These are phyloP conservation scores for Drosophila melanica DNA, from an alignment of 1,140 invertebrate genomes.

Conservation along the genomic window DNA sequence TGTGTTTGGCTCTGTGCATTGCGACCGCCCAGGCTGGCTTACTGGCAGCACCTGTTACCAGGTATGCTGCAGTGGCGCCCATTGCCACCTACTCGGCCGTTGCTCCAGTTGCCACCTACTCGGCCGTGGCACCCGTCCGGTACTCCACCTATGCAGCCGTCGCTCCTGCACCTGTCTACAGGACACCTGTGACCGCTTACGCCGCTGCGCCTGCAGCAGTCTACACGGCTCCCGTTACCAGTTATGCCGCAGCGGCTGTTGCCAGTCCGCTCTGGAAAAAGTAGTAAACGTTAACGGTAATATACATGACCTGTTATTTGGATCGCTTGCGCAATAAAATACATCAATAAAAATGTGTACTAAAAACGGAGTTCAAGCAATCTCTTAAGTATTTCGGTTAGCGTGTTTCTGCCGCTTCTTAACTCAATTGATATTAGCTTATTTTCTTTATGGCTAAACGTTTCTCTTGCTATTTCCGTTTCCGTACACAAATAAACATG, in stretches of 20 bases:
- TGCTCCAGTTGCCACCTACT: conserved; percentile 26
- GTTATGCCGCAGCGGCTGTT: conserved; percentile 2
- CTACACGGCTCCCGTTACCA: conserved; percentile 12
- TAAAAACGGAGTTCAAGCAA: background rate
- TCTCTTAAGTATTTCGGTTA: conserved; percentile 40
- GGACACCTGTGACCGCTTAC: conserved; percentile 27
- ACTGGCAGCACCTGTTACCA: conserved; percentile 24
- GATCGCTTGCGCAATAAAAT: conserved; percentile 11
- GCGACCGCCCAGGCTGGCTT: conserved; percentile 17
- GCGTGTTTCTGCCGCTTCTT: conserved; percentile 36
- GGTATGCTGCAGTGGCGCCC: conserved; percentile 14
- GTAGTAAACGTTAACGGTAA: conserved; percentile 2
- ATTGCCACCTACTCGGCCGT: conserved; percentile 25
- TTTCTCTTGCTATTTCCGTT: conserved; percentile 36
- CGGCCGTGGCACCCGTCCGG: background rate
- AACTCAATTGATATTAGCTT: conserved; percentile 52
- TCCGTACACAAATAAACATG: conserved; percentile 17
- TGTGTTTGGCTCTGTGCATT: conserved; percentile 26
- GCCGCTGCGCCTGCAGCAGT: conserved; percentile 10
- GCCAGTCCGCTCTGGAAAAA: conserved; percentile 22
- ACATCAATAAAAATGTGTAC: conserved; percentile 10
- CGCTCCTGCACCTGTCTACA: conserved; percentile 6
- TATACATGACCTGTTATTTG: conserved; percentile 6
- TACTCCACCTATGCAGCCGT: conserved; percentile 4
- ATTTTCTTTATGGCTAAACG: conserved; percentile 43